Evolutionary conservation across 2,888 invertebrate genomes (phyloP).

Genomic region (Augiades crinisus): DNA sequence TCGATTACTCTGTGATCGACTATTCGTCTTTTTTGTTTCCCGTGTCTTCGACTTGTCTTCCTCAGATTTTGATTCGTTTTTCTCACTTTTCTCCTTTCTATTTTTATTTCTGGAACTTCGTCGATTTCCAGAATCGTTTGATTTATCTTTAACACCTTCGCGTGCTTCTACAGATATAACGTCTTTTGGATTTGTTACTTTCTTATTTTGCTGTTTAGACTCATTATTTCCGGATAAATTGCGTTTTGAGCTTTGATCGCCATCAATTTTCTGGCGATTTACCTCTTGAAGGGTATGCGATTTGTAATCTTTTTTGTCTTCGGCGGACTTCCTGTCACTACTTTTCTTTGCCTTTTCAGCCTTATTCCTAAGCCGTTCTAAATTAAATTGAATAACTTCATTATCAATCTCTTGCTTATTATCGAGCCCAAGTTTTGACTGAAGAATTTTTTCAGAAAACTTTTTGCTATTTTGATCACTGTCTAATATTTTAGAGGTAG

Average conservation of each 20-base stretch:
- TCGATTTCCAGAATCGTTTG: too few relatives aligned
- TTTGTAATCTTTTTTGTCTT: background rate
- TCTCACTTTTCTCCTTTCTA: too few relatives aligned
- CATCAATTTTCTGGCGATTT: too few relatives aligned
- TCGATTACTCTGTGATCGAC: slow-evolving; percentile 30
- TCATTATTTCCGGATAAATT: too few relatives aligned
- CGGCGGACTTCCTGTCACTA: background rate
- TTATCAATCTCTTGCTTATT: slow-evolving; percentile 54
- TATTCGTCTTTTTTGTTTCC: background rate
- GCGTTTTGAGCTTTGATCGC: too few relatives aligned
- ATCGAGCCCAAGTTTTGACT: slow-evolving; percentile 47
- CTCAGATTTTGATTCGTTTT: too few relatives aligned
- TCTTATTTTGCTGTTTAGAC: too few relatives aligned
- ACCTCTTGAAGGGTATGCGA: background rate
- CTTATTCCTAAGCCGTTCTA: slow-evolving; percentile 52
- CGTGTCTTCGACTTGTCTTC: too few relatives aligned
- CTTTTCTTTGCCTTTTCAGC: slow-evolving; percentile 41
- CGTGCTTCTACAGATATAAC: too few relatives aligned
- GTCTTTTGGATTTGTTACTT: too few relatives aligned
- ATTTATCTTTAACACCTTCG: too few relatives aligned
- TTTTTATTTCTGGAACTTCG: too few relatives aligned
- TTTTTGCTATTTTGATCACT: slow-evolving; percentile 37
- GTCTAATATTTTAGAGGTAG: slow-evolving; percentile 50
- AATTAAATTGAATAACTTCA: slow-evolving; percentile 59
- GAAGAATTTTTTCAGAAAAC: slow-evolving; percentile 43